Conservation (phyloP, 1,140 invertebrate genomes). For the Ips typographus region DNA sequence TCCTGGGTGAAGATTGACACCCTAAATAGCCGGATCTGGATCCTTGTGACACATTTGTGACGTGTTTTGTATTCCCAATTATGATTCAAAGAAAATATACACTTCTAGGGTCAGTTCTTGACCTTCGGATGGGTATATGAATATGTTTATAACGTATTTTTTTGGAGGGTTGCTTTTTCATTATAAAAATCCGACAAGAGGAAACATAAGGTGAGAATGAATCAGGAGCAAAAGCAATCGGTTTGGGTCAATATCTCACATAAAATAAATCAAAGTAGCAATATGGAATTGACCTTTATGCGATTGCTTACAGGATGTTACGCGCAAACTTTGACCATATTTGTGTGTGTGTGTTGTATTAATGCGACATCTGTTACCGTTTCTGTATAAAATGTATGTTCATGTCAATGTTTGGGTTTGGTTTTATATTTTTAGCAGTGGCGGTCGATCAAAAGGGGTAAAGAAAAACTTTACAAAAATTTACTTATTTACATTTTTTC, state of each 20-base stretch:
- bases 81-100: slow-evolving; percentile 36
- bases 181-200: too few relatives aligned
- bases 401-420: slow-evolving; percentile 25
- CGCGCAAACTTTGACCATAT: slow-evolving; percentile 32
- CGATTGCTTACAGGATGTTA: slow-evolving; percentile 36
- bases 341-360: slow-evolving; percentile 32
- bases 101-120: slow-evolving; percentile 30
- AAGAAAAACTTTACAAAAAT: too few relatives aligned
- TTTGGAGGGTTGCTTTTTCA: not conserved
- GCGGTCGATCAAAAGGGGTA: not conserved
- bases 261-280: slow-evolving; percentile 40
- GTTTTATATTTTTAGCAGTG: slow-evolving; percentile 2
- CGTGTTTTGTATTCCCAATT: slow-evolving; percentile 44
- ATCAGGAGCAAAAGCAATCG: too few relatives aligned
- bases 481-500: too few relatives aligned
- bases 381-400: not conserved
- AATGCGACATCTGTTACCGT: slow-evolving; percentile 33
- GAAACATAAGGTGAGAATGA: too few relatives aligned
- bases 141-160: slow-evolving; percentile 34
- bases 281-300: slow-evolving; percentile 43
- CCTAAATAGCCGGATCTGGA: slow-evolving; percentile 32
- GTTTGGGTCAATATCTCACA: slow-evolving; percentile 20
- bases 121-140: slow-evolving; percentile 33
- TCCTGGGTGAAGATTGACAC: slow-evolving; percentile 36
- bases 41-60: slow-evolving; percentile 43